Evolutionary conservation across 2,113 vertebrate species (phyloP).

Genomic region (Ivindomyrus marchei): DNA sequence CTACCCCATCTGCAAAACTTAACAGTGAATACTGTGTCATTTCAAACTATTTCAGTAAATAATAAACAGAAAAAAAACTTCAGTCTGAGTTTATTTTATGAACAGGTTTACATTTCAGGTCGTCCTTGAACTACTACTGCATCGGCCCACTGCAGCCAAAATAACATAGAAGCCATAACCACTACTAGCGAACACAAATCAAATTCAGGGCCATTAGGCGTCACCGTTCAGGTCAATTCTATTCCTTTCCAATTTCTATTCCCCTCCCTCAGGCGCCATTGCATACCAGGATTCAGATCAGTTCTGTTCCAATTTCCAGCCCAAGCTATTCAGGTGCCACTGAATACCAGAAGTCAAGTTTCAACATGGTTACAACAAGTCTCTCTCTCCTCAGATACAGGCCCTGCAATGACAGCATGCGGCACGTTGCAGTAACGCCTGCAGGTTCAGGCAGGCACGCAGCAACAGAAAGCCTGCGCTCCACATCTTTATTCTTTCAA

Average conservation of each 20-base stretch:
- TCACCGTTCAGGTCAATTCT: neutral
- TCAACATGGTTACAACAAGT: slow-evolving; percentile 5
- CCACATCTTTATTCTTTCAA: neutral
- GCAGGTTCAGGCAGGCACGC: neutral
- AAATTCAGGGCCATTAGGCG: neutral
- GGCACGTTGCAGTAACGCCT: neutral
- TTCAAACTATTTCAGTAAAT: neutral
- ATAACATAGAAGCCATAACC: neutral
- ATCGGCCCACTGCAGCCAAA: neutral
- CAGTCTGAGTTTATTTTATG: neutral
- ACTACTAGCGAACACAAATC: neutral
- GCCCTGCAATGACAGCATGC: neutral
- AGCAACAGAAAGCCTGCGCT: neutral
- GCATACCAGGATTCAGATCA: neutral
- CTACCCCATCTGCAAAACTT: neutral
- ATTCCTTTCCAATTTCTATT: neutral
- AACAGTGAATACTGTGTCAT: neutral
- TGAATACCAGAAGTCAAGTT: slow-evolving; percentile 15
- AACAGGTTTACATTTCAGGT: neutral
- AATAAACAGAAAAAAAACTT: neutral
- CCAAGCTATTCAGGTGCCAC: neutral
- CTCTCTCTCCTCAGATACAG: slow-evolving; percentile 8
- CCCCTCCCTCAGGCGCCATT: neutral
- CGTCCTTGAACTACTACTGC: neutral
- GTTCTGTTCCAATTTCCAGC: slow-evolving; percentile 1